Evolutionary conservation across 2,888 invertebrate species (phyloP).

Genomic region (Hedychridium roseum): DNA sequence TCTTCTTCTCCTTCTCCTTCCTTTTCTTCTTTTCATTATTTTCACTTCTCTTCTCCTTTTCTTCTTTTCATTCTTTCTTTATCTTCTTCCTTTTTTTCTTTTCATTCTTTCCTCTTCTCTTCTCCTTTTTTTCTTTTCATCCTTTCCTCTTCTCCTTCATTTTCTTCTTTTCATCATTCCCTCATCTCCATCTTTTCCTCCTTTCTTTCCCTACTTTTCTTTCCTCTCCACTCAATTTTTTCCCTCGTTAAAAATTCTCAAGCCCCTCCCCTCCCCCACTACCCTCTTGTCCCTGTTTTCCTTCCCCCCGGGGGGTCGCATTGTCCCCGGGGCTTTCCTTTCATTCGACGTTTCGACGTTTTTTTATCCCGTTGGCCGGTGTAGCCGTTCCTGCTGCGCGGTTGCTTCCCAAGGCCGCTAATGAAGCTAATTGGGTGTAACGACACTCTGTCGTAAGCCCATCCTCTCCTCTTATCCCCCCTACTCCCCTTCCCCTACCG

Average conservation of each 20-base stretch:
- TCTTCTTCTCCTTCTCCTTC: constrained; percentile 67
- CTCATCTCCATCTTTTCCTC: no score
- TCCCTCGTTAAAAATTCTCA: no score
- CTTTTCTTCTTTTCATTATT: constrained; percentile 57
- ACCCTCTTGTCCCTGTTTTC: no score
- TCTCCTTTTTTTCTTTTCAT: no score
- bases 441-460: constrained; percentile 44
- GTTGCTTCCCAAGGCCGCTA: constrained; percentile 46
- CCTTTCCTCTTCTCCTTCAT: no score
- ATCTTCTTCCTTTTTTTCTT: constrained; percentile 8
- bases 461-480: constrained; percentile 10
- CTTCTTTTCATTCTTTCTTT: constrained; percentile 9
- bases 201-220: no score
- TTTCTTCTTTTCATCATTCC: no score
- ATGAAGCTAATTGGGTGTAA: constrained; percentile 55
- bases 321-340: no score
- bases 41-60: constrained; percentile 53
- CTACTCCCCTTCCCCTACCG: background rate
- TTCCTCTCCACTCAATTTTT: no score
- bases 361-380: constrained; percentile 17
- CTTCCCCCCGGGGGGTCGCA: no score
- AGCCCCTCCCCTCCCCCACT: no score
- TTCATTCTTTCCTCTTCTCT: no score
- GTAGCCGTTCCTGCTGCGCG: constrained; percentile 6
- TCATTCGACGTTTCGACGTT: constrained; percentile 2